Evolutionary conservation across 2,113 vertebrate species (phyloP).

Genomic region (Oreocharis arfaki): DNA sequence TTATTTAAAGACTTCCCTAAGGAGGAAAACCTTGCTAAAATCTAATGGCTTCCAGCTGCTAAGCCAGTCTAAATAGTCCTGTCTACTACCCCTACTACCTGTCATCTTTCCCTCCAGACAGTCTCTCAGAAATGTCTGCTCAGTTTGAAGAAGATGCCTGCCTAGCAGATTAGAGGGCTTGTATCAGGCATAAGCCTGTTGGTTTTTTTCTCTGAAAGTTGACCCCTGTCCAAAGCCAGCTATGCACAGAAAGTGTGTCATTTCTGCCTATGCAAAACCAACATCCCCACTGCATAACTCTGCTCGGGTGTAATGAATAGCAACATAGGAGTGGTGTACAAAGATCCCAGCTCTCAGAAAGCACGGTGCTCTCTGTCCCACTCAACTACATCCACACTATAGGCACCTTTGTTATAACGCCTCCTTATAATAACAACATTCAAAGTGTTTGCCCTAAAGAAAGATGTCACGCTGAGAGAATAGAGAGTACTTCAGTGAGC

Average conservation of each 20-base stretch:
- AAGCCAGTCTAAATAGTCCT: not conserved
- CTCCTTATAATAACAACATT: constrained; percentile 42
- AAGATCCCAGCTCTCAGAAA: not conserved
- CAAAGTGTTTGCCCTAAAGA: constrained; percentile 39
- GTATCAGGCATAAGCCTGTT: not conserved
- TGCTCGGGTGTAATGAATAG: not conserved
- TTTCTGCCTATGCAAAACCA: not conserved
- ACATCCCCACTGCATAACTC: not conserved
- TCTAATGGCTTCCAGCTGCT: constrained; percentile 41
- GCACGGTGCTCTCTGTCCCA: not conserved
- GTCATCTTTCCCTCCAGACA: not conserved
- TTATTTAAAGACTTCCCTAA: constrained; percentile 1
- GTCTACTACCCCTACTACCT: not conserved
- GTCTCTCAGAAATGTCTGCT: not conserved
- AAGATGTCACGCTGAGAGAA: constrained; percentile 47
- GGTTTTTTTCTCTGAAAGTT: not conserved
- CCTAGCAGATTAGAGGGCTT: not conserved
- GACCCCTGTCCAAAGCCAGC: not conserved
- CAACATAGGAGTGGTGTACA: not conserved
- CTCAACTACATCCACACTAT: not conserved
- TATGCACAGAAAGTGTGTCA: not conserved
- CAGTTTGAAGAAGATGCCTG: not conserved
- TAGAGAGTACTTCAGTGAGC: constrained; percentile 16
- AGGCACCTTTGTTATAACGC: constrained; percentile 17
- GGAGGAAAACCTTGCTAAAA: constrained; percentile 8